Percentiles rank a stretch among this genome's conserved stretches.
Evolutionary conservation across 2,888 invertebrate genomes (phyloP).

Genomic region (Meandrusa payeni): DNA sequence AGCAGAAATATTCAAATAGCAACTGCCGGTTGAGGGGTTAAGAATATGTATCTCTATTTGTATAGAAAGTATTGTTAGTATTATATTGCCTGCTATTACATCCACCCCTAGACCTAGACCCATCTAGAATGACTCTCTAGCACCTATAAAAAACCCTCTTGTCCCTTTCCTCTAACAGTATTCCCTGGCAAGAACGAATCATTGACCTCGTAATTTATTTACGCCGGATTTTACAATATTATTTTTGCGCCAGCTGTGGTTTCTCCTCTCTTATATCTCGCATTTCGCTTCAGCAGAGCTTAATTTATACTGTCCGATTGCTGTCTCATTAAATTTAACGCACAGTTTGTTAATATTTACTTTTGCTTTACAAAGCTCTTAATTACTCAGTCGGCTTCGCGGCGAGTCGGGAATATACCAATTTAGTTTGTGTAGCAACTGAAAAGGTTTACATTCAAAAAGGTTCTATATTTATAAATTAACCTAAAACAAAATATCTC

Average conservation of each 20-base stretch:
- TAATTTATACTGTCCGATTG: constrained; percentile 42
- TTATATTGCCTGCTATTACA: too few species aligned
- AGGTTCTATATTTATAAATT: constrained; percentile 7
- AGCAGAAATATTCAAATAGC: too few species aligned
- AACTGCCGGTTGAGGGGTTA: too few species aligned
- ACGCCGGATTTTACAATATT: constrained; percentile 6
- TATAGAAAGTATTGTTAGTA: too few species aligned
- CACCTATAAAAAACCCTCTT: too few species aligned
- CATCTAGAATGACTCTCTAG: too few species aligned
- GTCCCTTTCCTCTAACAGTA: neutral
- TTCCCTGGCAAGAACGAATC: neutral
- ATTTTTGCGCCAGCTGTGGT: constrained; percentile 18
- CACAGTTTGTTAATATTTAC: constrained; percentile 41
- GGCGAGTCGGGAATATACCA: constrained; percentile 20
- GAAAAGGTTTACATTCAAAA: constrained; percentile 16
- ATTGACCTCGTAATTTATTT: constrained; percentile 2
- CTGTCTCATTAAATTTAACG: constrained; percentile 42
- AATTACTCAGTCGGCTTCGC: constrained; percentile 33
- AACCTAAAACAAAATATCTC: constrained; percentile 5
- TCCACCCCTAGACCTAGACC: too few species aligned
- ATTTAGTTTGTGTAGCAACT: constrained; percentile 21
- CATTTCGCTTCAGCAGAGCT: constrained; percentile 42
- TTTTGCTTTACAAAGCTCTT: constrained; percentile 43
- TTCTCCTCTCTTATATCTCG: constrained; percentile 33
- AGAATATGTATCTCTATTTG: too few species aligned